These are phyloP conservation scores for Metridium senile DNA, from an alignment of 92 coral and sea anemone species.

Conservation along the genomic window DNA sequence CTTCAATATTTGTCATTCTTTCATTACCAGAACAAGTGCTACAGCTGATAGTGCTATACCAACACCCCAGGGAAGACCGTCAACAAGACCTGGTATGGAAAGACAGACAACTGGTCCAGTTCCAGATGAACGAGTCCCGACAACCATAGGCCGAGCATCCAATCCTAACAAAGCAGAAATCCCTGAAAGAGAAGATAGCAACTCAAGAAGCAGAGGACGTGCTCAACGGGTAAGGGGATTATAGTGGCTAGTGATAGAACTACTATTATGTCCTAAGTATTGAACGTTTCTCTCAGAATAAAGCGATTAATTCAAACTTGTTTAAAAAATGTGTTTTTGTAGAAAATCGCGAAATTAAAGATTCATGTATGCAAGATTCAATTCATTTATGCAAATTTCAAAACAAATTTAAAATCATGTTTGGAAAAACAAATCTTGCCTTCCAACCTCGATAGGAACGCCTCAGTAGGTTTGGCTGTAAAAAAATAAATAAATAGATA, in stretches of 20 bases:
- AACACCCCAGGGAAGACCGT: slow-evolving; percentile 39
- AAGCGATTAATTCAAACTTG: too few species aligned
- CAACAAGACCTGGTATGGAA: slow-evolving; percentile 60
- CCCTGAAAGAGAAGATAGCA: slow-evolving; percentile 82
- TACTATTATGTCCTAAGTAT: too few species aligned
- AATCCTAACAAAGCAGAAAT: slow-evolving; percentile 97
- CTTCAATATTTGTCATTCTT: not conserved
- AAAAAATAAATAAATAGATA: too few species aligned
- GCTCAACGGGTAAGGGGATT: slow-evolving; percentile 49
- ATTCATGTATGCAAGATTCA: too few species aligned
- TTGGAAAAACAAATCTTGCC: too few species aligned
- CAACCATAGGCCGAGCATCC: slow-evolving; percentile 86
- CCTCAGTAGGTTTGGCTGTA: too few species aligned
- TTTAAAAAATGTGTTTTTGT: too few species aligned
- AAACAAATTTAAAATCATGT: too few species aligned
- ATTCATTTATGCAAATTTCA: too few species aligned
- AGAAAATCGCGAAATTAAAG: too few species aligned
- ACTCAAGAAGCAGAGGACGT: slow-evolving; percentile 64
- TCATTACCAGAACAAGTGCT: slow-evolving; percentile 30
- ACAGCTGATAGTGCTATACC: slow-evolving; percentile 46
- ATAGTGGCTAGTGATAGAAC: not conserved
- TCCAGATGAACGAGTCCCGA: slow-evolving; percentile 65
- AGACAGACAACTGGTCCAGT: slow-evolving; percentile 49
- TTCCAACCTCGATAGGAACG: too few species aligned
- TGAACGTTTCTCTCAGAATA: too few species aligned